Base-by-base conservation (phyloP, 2,888 invertebrate species). In the Lordiphosa fenestrarum region DNA sequence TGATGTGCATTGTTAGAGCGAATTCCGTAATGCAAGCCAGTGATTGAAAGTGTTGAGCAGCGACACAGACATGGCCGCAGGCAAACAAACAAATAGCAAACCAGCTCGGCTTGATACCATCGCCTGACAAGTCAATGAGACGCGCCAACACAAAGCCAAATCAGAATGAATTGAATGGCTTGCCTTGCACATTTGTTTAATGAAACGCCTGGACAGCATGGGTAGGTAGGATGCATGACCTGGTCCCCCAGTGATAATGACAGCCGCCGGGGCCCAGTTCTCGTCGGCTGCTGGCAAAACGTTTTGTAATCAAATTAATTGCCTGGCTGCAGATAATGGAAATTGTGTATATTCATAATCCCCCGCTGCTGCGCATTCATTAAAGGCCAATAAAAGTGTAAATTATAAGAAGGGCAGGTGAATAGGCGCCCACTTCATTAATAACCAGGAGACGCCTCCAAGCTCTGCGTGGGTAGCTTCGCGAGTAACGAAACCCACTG, bases 251-350 rank as follows among this genome's bases (percentile, higher is more conserved):
- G 7, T 41, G 15, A 37, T 23, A 42, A 36, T 13, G 21, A 30
- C 38, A 23, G 33, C 5, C 30, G 33, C 10, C 15, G 35, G 40
- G 48, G 36, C 47, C 15, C 36, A 44, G 51, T 39, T 30, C 47
- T 30, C 23, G 38, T 39, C 25, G 39, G 35, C 46, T 50, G 52
- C 15, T 38, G 37, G 58, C 60, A 51, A 81, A 81, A 62, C 59
- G 78, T 53, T 77, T 74, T 72, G 58, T 67, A 71, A 78, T 78
- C 73, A 64, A 78, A 78, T 78, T 75, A 78, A 71, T 67, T 69
- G 59, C 46, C 60, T 50, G 40, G 57, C 63, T 51, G 54, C 66
- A 66, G 78, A 65, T 73, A 71, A 73, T 75, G 71, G 48, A 55
- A 62, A 55, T 55, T 60, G 15, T 15, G 47, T 56, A 64, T 56